These are phyloP conservation scores for Eidolon dupreanum DNA, from an alignment of 2,797 vertebrate species.

Conservation along the genomic window DNA sequence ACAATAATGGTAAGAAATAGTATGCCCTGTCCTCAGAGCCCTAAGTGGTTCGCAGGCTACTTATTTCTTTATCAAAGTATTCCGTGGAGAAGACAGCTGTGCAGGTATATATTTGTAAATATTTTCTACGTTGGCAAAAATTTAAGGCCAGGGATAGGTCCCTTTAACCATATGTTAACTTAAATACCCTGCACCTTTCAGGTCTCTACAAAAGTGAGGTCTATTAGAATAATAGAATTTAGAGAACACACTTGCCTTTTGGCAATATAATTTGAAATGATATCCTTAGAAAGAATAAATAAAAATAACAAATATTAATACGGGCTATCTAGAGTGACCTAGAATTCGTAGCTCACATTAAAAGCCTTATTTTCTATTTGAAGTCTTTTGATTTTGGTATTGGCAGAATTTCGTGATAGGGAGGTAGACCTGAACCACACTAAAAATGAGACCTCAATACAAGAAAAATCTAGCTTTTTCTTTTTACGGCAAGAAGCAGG, in stretches of 20 bases:
- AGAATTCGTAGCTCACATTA: neutral
- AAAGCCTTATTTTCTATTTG: neutral
- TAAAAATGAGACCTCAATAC: neutral
- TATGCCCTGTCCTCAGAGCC: neutral
- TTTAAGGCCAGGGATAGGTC: neutral
- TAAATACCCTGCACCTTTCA: neutral
- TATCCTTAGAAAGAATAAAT: neutral
- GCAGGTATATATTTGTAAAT: neutral
- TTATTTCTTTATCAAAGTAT: constrained; percentile 18
- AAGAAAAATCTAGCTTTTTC: constrained; percentile 1
- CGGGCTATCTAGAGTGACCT: neutral
- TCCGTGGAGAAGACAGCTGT: neutral
- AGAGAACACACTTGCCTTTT: neutral
- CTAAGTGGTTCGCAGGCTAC: neutral
- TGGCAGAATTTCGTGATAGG: neutral
- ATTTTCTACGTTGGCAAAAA: neutral
- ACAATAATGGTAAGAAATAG: neutral
- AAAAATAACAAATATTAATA: neutral
- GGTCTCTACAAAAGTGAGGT: no score
- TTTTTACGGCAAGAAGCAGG: neutral
- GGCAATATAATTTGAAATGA: constrained; percentile 17
- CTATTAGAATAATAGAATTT: neutral
- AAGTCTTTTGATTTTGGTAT: neutral
- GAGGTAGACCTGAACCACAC: neutral
- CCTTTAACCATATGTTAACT: neutral